phyloP scores from a whole-genome alignment of 1,140 invertebrate species.

The Philaenus spumarius region DNA sequence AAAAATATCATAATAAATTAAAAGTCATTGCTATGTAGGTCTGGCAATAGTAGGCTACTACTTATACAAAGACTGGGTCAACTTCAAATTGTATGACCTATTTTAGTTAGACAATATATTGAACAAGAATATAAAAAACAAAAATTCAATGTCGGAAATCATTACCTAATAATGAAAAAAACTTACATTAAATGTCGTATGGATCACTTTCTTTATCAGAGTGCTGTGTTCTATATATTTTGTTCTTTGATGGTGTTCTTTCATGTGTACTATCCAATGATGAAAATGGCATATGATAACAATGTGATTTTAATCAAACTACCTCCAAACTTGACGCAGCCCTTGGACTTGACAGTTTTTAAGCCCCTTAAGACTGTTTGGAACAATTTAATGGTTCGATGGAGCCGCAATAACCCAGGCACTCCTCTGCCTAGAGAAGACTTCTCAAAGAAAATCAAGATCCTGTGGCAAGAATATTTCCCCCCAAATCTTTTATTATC shows the following conservation, averaged over 20 bases:
- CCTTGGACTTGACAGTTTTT: not conserved
- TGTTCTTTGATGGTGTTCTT: not conserved
- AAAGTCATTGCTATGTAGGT: no score
- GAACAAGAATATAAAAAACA: no score
- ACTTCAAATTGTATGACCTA: no score
- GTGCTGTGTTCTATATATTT: no score
- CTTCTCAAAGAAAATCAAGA: not conserved
- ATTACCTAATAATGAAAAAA: no score
- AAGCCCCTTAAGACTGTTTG: not conserved
- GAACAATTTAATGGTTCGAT: not conserved
- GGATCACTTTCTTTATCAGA: no score
- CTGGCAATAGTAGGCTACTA: no score
- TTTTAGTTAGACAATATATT: no score
- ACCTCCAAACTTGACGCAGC: not conserved
- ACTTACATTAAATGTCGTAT: no score
- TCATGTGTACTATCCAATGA: not conserved
- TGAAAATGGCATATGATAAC: conserved; percentile 1
- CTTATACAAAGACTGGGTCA: no score
- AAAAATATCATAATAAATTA: no score
- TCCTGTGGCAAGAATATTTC: not conserved
- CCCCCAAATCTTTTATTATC: not conserved
- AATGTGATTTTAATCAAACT: not conserved
- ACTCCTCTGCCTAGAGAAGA: conserved; percentile 1
- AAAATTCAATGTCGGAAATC: no score
- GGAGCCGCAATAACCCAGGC: not conserved